Evolutionary conservation across 1,140 invertebrate species (phyloP).

Genomic region (Pogonomyrmex californicus): DNA sequence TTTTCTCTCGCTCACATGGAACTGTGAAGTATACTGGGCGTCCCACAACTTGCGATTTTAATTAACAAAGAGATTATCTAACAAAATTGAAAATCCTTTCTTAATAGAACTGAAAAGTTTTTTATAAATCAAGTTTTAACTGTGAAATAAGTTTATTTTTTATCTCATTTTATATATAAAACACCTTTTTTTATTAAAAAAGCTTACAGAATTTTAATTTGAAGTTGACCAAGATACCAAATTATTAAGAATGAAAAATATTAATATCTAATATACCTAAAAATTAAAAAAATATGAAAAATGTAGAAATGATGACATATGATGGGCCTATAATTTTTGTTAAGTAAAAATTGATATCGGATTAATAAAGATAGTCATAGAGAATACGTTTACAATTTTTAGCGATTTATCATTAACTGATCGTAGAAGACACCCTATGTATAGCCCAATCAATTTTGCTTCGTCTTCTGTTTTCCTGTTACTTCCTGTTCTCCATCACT

Average conservation of each 20-base stretch:
- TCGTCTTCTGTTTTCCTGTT: not conserved
- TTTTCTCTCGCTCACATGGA: constrained; percentile 5
- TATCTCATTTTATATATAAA: not conserved
- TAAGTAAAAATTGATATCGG: not conserved
- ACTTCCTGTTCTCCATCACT: not conserved
- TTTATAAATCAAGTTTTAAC: not conserved
- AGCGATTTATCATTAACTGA: too few relatives aligned
- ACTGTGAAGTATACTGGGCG: not conserved
- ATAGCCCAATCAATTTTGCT: not conserved
- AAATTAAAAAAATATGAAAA: not conserved
- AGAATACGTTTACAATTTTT: not conserved
- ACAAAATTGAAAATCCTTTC: not conserved
- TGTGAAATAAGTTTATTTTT: not conserved
- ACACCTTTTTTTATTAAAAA: not conserved
- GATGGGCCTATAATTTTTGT: not conserved
- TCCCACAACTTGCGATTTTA: not conserved
- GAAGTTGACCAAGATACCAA: not conserved
- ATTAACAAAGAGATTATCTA: constrained; percentile 7
- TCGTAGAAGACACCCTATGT: too few relatives aligned
- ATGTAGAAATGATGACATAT: not conserved
- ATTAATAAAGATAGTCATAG: not conserved
- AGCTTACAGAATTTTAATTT: constrained; percentile 24
- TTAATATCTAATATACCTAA: not conserved
- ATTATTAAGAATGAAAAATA: too few relatives aligned
- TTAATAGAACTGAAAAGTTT: not conserved